phyloP scores from a whole-genome alignment of 2,113 vertebrate species.

The Xiphophorus couchianus region DNA sequence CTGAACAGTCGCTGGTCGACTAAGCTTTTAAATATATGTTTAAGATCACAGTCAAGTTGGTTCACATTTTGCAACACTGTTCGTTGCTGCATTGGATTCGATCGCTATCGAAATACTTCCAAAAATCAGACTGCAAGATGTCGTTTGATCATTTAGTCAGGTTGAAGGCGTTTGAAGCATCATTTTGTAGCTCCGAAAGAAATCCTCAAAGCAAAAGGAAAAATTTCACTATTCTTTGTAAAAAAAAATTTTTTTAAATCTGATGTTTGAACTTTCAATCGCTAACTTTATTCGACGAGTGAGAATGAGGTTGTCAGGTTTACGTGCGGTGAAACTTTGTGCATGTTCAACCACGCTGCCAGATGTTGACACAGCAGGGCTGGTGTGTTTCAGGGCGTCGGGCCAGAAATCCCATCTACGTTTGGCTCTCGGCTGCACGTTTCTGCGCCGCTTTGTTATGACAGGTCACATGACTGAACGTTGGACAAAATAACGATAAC shows the following conservation, averaged over 20 bases:
- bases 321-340: neutral
- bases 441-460: conserved; percentile 46
- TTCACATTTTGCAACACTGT: neutral
- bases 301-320: neutral
- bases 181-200: neutral
- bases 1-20: too few species aligned
- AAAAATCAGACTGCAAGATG: too few species aligned
- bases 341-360: conserved; percentile 3
- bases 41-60: neutral
- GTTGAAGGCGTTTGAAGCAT: neutral
- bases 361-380: conserved; percentile 41
- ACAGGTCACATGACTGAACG: conserved; percentile 46
- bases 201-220: neutral
- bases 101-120: too few species aligned
- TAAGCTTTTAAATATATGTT: neutral
- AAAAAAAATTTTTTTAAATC: neutral
- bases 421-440: conserved; percentile 17
- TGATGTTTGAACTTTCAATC: neutral
- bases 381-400: conserved; percentile 24
- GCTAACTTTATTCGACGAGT: neutral
- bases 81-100: neutral
- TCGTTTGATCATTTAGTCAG: too few species aligned
- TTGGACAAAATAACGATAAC: conserved; percentile 2
- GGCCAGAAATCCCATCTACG: conserved; percentile 14
- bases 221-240: neutral